Percentiles rank a stretch among this genome's conserved stretches.
These are phyloP conservation scores for Netta rufina DNA, from an alignment of 2,797 vertebrate species.

Conservation along the genomic window DNA sequence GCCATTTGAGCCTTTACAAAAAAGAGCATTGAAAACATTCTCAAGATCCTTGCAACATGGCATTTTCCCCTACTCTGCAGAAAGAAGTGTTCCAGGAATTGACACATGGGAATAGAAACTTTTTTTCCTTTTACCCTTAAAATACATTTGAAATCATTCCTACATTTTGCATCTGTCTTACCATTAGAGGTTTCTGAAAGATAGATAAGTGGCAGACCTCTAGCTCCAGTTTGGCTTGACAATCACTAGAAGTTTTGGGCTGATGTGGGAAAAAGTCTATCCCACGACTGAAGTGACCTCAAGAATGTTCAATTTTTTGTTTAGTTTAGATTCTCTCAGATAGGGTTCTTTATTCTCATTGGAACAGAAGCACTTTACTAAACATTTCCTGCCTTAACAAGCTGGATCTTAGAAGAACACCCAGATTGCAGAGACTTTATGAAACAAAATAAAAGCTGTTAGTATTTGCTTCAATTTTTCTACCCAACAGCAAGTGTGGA, in stretches of 20 bases:
- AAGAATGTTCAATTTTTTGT: background rate
- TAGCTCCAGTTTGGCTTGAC: background rate
- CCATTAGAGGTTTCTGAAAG: background rate
- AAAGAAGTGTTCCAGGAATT: background rate
- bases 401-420: background rate
- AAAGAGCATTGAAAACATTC: background rate
- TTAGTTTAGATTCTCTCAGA: background rate
- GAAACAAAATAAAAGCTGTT: background rate
- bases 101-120: accelerated
- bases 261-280: background rate
- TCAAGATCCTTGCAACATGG: background rate
- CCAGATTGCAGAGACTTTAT: accelerated
- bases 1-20: background rate
- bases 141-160: background rate
- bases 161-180: background rate
- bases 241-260: background rate
- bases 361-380: background rate
- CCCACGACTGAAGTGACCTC: background rate
- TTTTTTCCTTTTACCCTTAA: background rate
- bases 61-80: background rate
- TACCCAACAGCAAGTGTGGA: background rate
- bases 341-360: background rate
- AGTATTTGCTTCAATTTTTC: background rate
- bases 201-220: background rate
- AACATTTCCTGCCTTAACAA: background rate